These are phyloP conservation scores for Lepilemur ruficaudatus DNA, from an alignment of 2,797 vertebrate species.

Conservation along the genomic window DNA sequence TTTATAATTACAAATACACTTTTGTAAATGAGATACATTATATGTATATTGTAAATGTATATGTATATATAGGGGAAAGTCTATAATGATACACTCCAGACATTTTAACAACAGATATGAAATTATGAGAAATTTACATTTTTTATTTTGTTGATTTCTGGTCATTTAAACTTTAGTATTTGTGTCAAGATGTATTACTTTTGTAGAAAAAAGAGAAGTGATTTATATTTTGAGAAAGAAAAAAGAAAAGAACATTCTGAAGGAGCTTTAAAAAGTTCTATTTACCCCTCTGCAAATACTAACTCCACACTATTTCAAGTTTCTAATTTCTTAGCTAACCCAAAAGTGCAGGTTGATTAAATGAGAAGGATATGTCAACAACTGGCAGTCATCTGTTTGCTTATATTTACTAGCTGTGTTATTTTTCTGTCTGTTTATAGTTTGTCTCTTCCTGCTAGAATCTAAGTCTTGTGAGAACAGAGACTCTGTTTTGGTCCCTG, in stretches of 20 bases:
- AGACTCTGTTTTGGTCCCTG: not conserved
- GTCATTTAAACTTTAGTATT: not conserved
- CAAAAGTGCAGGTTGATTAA: not conserved
- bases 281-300: not conserved
- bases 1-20: not conserved
- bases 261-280: not conserved
- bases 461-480: not conserved
- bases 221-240: not conserved
- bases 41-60: not conserved
- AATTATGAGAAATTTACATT: not conserved
- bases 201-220: not conserved
- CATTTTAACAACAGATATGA: not conserved
- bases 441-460: slow-evolving; percentile 12
- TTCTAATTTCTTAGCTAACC: not conserved
- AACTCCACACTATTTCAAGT: not conserved
- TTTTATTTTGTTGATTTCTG: not conserved
- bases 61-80: not conserved
- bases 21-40: not conserved
- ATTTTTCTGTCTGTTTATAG: not conserved
- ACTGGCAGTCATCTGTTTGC: not conserved
- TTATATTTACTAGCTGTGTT: not conserved
- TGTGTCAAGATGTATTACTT: not conserved
- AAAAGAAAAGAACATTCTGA: not conserved
- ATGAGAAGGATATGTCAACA: not conserved
- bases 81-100: not conserved